Conservation (phyloP, 2,888 invertebrate genomes). For the Digitonthophagus gazella region DNA sequence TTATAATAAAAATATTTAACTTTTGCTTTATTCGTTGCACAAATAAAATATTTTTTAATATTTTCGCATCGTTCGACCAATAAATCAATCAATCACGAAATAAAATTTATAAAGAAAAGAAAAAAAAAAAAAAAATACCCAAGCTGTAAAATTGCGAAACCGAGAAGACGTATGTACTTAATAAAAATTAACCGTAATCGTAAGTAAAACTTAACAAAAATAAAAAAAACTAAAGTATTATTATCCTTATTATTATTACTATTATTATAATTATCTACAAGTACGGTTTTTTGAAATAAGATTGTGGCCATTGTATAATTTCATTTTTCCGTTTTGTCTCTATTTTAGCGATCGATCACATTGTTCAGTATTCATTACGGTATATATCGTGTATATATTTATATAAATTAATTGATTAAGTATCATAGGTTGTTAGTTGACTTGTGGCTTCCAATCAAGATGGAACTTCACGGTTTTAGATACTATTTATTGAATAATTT, state of each 20-base stretch:
- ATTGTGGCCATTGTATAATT: constrained; percentile 42
- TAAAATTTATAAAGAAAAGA: not conserved
- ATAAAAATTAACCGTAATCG: constrained; percentile 20
- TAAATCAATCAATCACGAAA: not conserved
- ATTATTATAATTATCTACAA: not conserved
- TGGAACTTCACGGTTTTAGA: constrained; percentile 38
- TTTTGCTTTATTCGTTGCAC: not conserved
- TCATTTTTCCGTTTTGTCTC: not conserved
- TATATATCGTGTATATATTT: constrained; percentile 40
- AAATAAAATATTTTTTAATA: constrained; percentile 12
- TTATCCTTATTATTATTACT: constrained; percentile 3
- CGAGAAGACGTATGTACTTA: constrained; percentile 8
- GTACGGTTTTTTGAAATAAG: constrained; percentile 30
- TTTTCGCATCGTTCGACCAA: constrained; percentile 16
- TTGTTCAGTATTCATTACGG: constrained; percentile 44
- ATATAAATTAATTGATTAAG: constrained; percentile 27
- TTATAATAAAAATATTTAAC: too few relatives aligned
- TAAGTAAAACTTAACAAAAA: constrained; percentile 16
- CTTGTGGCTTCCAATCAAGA: constrained; percentile 38
- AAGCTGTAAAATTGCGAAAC: constrained; percentile 5
- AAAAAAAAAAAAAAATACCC: not conserved
- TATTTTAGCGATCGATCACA: constrained; percentile 39
- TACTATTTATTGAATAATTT: constrained; percentile 36
- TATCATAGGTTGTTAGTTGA: constrained; percentile 36
- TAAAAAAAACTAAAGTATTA: constrained; percentile 20